Evolutionary conservation across 2,888 invertebrate species (phyloP).

Genomic region (Theodoxus fluviatilis): DNA sequence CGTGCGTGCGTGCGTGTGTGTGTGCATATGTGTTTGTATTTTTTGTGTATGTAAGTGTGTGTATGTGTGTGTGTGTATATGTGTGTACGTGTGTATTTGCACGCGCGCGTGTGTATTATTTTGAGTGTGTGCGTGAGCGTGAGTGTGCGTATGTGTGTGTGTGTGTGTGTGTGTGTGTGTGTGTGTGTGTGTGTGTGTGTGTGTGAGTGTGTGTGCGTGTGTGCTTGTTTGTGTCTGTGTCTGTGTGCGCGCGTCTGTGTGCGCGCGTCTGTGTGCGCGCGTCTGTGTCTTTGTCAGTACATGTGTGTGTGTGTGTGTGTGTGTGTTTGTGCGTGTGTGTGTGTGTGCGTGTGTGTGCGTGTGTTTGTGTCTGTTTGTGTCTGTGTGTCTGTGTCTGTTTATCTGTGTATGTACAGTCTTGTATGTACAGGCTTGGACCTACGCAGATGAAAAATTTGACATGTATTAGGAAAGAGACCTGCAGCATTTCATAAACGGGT

Average conservation of each 20-base stretch:
- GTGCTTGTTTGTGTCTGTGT: constrained; percentile 26
- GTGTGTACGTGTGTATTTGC: not conserved
- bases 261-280: constrained; percentile 7
- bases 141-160: constrained; percentile 22
- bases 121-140: constrained; percentile 2
- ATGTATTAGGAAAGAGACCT: no score
- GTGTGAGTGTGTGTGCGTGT: constrained; percentile 26
- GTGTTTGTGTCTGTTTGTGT: no score
- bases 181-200: constrained; percentile 25
- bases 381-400: no score
- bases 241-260: constrained; percentile 24
- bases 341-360: not conserved
- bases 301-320: constrained; percentile 10
- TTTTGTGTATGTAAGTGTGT: constrained; percentile 23
- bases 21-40: not conserved
- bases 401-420: no score
- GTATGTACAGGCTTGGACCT: no score
- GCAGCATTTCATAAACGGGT: no score
- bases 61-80: constrained; percentile 22
- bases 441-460: no score
- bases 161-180: constrained; percentile 22
- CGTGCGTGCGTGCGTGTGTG: not conserved
- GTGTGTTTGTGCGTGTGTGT: not conserved
- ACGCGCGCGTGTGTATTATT: not conserved
- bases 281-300: not conserved